These are phyloP conservation scores for Zelleria hepariella DNA, from an alignment of 2,888 invertebrate genomes.

Conservation along the genomic window DNA sequence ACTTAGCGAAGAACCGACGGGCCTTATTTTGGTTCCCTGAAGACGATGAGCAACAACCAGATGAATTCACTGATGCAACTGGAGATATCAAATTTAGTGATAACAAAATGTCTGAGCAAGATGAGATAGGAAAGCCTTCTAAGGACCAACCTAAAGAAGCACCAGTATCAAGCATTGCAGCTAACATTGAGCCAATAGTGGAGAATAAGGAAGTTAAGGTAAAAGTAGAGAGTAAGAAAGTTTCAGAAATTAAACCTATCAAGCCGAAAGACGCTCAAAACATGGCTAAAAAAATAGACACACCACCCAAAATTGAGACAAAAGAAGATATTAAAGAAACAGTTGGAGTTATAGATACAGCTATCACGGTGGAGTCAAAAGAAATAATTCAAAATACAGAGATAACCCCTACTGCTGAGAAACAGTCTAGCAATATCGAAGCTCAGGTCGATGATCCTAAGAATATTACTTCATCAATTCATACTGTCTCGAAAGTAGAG, in stretches of 20 bases:
- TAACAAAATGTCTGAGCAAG: neutral
- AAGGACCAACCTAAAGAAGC: neutral
- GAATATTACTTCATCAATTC: neutral
- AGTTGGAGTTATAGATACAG: too few relatives aligned
- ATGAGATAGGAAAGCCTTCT: neutral
- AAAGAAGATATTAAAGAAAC: neutral
- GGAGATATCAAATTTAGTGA: neutral
- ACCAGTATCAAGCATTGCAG: neutral
- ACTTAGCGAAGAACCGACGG: constrained; percentile 43
- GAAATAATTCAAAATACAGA: too few relatives aligned
- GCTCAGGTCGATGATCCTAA: neutral
- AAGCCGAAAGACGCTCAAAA: neutral
- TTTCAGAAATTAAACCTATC: neutral
- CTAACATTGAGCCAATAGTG: neutral
- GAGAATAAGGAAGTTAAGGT: neutral
- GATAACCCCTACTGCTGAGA: too few relatives aligned
- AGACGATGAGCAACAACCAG: constrained; percentile 17
- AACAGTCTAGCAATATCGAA: too few relatives aligned
- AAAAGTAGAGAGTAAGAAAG: neutral
- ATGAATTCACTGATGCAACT: neutral
- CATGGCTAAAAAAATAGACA: neutral
- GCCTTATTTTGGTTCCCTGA: constrained; percentile 55
- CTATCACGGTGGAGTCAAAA: too few relatives aligned
- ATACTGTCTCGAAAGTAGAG: neutral
- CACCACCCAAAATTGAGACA: neutral